Evolutionary conservation across 1,140 invertebrate genomes (phyloP).

Genomic region (Hypothenemus hampei): DNA sequence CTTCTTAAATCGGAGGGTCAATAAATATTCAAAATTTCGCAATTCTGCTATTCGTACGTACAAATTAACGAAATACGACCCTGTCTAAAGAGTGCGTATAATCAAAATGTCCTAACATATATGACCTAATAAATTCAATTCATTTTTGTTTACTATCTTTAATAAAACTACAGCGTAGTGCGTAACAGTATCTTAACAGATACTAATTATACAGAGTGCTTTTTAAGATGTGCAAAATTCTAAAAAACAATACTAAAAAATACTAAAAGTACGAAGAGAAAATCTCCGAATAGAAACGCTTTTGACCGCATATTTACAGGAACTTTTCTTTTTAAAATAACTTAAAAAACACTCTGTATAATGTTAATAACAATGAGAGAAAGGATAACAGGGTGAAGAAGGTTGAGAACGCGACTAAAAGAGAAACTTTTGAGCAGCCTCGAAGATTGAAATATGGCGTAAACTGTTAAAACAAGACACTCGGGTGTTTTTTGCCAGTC

Average conservation of each 20-base stretch:
- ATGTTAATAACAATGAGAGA: not conserved
- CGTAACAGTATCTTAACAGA: not conserved
- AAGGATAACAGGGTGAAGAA: not conserved
- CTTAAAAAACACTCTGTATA: not conserved
- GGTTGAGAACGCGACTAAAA: not conserved
- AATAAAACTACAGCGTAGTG: constrained; percentile 1
- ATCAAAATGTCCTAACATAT: not conserved
- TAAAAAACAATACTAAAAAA: not conserved
- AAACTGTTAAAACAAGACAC: constrained; percentile 4
- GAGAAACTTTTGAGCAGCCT: too few relatives aligned
- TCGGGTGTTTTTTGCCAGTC: constrained; percentile 19
- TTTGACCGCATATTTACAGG: not conserved
- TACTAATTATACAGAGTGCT: not conserved
- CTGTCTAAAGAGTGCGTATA: not conserved
- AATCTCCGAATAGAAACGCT: not conserved
- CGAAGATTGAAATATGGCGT: not conserved
- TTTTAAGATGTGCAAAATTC: not conserved
- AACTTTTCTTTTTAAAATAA: not conserved
- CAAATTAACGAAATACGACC: not conserved
- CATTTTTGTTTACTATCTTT: not conserved
- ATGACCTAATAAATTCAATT: not conserved
- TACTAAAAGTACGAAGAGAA: not conserved
- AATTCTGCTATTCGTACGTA: not conserved
- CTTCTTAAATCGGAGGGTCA: not conserved
- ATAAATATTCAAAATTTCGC: not conserved